Percentiles rank a stretch among this genome's conserved stretches.
These are phyloP conservation scores for Cremastinae sp. DNA, from an alignment of 2,888 invertebrate genomes.

Conservation along the genomic window DNA sequence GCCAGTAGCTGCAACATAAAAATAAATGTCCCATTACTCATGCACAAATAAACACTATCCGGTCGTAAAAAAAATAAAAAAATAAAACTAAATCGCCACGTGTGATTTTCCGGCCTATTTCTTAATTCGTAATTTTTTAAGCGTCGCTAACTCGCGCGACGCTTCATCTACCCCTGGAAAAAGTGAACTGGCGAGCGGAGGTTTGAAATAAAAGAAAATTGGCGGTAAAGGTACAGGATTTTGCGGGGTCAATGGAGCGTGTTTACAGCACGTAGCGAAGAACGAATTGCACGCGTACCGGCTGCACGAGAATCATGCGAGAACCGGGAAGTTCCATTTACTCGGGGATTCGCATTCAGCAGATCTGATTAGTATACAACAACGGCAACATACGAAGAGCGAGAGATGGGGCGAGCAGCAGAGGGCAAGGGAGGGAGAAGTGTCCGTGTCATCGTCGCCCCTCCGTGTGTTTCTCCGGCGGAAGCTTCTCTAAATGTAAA, in stretches of 20 bases:
- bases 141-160: too few species aligned
- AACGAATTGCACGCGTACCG: conserved; percentile 68
- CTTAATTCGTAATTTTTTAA: too few species aligned
- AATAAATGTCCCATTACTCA: not conserved
- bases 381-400: conserved; percentile 56
- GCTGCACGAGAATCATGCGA: conserved; percentile 29
- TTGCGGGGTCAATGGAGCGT: conserved; percentile 67
- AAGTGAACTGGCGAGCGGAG: too few species aligned
- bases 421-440: too few species aligned
- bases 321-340: conserved; percentile 68
- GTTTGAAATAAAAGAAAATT: conserved; percentile 1
- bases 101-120: too few species aligned
- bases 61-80: too few species aligned
- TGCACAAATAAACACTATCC: not conserved
- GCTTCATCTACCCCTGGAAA: too few species aligned
- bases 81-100: too few species aligned
- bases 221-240: conserved; percentile 14
- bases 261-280: conserved; percentile 67
- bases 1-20: conserved; percentile 85
- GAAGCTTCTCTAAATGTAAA: conserved; percentile 77
- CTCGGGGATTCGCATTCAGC: conserved; percentile 57
- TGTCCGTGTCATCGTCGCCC: conserved; percentile 40
- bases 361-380: conserved; percentile 74
- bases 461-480: conserved; percentile 30
- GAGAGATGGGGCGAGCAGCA: too few species aligned